phyloP scores from a whole-genome alignment of 2,888 invertebrate genomes.

The Caradrina clavipalpis region DNA sequence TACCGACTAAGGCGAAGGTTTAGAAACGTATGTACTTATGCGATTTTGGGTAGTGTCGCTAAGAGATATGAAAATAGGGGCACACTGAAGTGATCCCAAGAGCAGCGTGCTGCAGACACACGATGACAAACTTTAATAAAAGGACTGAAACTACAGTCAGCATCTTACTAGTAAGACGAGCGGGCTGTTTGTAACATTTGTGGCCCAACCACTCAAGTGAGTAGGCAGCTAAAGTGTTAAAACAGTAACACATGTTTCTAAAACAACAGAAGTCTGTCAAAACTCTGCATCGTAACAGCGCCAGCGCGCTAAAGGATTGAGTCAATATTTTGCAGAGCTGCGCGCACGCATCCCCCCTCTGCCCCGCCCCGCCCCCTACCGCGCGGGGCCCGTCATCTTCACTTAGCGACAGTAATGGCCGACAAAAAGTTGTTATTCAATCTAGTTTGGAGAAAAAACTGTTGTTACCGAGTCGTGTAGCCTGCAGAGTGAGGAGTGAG shows the following conservation, averaged over 20 bases:
- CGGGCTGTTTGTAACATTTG: neutral
- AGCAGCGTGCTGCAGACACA: no score
- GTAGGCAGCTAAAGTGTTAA: constrained; percentile 12
- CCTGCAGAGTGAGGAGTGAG: constrained; percentile 42
- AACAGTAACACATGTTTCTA: constrained; percentile 29
- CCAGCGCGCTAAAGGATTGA: constrained; percentile 53
- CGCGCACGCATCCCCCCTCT: constrained; percentile 46
- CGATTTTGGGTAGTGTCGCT: no score
- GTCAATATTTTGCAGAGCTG: constrained; percentile 66
- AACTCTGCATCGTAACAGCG: constrained; percentile 35
- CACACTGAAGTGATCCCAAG: no score
- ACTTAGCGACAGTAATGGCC: constrained; percentile 52
- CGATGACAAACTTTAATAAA: no score
- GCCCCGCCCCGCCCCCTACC: neutral
- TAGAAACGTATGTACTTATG: no score
- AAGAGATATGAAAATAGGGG: no score
- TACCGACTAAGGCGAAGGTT: no score
- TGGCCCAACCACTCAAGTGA: neutral
- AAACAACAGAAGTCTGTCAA: constrained; percentile 53
- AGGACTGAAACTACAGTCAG: no score
- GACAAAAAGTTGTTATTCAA: constrained; percentile 63
- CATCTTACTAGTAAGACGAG: no score
- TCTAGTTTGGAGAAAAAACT: constrained; percentile 54
- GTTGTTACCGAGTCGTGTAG: constrained; percentile 38
- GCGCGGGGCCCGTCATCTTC: constrained; percentile 24